These are phyloP conservation scores for Melikaiella ostensackeni DNA, from an alignment of 2,888 invertebrate genomes.

Conservation along the genomic window DNA sequence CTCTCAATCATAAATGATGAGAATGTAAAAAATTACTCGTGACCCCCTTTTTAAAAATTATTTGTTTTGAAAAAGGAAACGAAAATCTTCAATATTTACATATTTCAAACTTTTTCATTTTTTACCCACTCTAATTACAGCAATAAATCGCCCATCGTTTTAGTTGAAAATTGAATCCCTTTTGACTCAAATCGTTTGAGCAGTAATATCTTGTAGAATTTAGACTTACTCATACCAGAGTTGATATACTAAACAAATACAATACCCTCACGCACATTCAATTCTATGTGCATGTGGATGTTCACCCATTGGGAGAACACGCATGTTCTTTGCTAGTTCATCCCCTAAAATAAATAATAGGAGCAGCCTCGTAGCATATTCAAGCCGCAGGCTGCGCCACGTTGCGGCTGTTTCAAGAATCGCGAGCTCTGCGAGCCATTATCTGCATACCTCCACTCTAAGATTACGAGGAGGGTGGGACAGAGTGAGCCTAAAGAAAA, in stretches of 20 bases:
- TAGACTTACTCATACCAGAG: not conserved
- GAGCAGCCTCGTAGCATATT: not conserved
- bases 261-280: not conserved
- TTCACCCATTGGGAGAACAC: not conserved
- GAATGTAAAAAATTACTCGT: no score
- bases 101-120: not conserved
- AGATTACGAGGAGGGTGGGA: not conserved
- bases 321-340: not conserved
- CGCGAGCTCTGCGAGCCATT: conserved; percentile 7
- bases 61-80: no score
- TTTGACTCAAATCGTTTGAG: not conserved
- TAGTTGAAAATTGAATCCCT: not conserved
- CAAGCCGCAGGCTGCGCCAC: conserved; percentile 7
- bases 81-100: not conserved
- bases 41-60: no score
- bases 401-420: conserved; percentile 24
- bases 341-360: conserved; percentile 24
- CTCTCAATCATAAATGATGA: no score
- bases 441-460: conserved; percentile 18
- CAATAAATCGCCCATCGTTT: not conserved
- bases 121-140: not conserved
- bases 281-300: not conserved
- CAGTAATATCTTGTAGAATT: no score
- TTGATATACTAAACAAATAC: not conserved
- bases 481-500: conserved; percentile 21